Percentiles rank a stretch among this genome's conserved stretches.
phyloP scores from a whole-genome alignment of 2,888 invertebrate genomes.

The Ctenicera cuprea region DNA sequence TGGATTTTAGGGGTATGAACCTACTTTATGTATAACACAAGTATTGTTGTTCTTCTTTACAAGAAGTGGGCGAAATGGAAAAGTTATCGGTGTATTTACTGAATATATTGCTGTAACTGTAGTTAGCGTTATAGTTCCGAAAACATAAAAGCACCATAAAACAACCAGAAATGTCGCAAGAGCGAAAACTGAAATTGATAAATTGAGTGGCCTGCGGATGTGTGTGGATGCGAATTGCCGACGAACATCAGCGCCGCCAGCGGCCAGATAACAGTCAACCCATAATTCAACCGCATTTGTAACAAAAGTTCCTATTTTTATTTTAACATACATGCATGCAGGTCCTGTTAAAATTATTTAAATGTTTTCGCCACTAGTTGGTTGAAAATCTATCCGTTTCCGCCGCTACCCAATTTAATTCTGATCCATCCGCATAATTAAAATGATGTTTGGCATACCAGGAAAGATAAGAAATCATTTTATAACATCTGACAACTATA shows the following conservation, averaged over 20 bases:
- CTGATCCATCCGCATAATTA: slow-evolving; percentile 29
- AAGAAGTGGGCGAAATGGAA: slow-evolving; percentile 20
- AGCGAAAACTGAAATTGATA: slow-evolving; percentile 57
- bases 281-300: slow-evolving; percentile 54
- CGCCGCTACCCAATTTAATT: slow-evolving; percentile 3
- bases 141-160: slow-evolving; percentile 55
- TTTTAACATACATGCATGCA: slow-evolving; percentile 43
- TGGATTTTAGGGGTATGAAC: no score
- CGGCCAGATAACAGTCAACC: slow-evolving; percentile 53
- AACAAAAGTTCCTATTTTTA: slow-evolving; percentile 50
- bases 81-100: slow-evolving; percentile 47
- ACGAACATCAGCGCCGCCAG: slow-evolving; percentile 55
- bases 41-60: neutral
- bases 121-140: slow-evolving; percentile 50
- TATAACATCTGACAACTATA: slow-evolving; percentile 66
- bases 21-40: no score
- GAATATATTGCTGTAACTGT: slow-evolving; percentile 48
- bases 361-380: slow-evolving; percentile 35
- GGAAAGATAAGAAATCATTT: slow-evolving; percentile 29
- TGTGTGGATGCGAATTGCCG: slow-evolving; percentile 56
- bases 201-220: slow-evolving; percentile 57
- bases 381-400: neutral
- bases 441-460: slow-evolving; percentile 25
- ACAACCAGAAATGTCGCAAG: slow-evolving; percentile 54
- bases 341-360: slow-evolving; percentile 45